Evolutionary conservation across 2,113 vertebrate genomes (phyloP).

Genomic region (Hippocampus barbouri): DNA sequence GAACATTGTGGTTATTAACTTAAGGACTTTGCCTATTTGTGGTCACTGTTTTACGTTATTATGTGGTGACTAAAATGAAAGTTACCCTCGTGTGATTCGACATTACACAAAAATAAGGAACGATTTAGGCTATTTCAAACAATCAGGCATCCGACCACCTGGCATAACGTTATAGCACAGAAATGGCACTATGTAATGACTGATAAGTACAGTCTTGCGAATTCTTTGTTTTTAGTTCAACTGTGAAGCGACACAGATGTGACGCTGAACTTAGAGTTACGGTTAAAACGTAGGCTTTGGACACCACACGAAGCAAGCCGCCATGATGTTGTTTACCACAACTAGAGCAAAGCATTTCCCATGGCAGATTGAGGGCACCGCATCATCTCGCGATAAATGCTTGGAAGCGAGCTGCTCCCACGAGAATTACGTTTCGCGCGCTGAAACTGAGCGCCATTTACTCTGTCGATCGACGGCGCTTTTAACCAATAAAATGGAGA

Average conservation of each 20-base stretch:
- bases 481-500: conserved; percentile 29
- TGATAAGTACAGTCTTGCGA: neutral
- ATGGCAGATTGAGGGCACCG: neutral
- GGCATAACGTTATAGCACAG: no score
- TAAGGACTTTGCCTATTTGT: neutral
- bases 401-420: conserved; percentile 50
- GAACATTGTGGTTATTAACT: neutral
- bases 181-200: neutral
- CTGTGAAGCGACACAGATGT: neutral
- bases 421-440: conserved; percentile 78
- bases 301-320: neutral
- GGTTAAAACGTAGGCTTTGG: neutral
- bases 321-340: conserved; percentile 46
- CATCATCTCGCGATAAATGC: conserved; percentile 64
- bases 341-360: conserved; percentile 24
- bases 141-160: neutral
- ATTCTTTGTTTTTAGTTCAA: neutral
- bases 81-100: neutral
- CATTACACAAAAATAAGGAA: neutral
- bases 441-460: conserved; percentile 70
- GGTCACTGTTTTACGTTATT: neutral
- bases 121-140: neutral
- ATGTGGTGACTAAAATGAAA: neutral
- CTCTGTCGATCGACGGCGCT: conserved; percentile 35
- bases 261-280: neutral